Evolutionary conservation across 2,888 invertebrate genomes (phyloP), one percentile per base, ranked within the genome.

Genomic region (Norana najaformis): DNA sequence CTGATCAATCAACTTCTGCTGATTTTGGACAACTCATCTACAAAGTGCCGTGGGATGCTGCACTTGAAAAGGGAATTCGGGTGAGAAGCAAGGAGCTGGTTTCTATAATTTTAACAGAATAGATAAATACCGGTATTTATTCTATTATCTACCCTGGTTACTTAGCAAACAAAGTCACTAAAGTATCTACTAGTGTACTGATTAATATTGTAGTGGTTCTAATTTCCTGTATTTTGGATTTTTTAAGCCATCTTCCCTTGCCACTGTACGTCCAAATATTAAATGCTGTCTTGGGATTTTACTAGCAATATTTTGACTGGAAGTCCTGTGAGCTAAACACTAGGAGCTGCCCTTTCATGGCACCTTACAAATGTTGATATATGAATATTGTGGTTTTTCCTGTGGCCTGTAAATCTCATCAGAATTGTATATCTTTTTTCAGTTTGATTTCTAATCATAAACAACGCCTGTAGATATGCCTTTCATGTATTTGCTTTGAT

Each of bases 51-150:
- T 85, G 85, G 85, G 85, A 85, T 37, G 16, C 23, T 6, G 36
- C 85, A 37, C 85, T 85, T 37, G 85, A 85, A 35, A 85, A 85
- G 37, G 85, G 85, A 35, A 85, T 85, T 37, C 85, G 37, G 85
- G 85, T 85, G 36, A 85, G 85, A 37, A 18, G 23, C 85, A 85
- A 69, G 47, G 47, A 20, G 23, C 47, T 23, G 23, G 47, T 69
- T n/a, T n/a, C 69, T 53, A 30, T 30, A 53, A 53, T 30, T 30
- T 53, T 30, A 30, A 30, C 30, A 3, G 11, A 53, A 53, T 53
- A 53, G 30, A 4, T 53, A 53, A 53, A 53, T 30, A 23, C 30
- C 30, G 53, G 30, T 53, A 53, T 53, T 30, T 53, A 23, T 53
- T 53, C 23, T 53, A 53, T 53, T 53, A 53, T 53, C 23, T 23